These are phyloP conservation scores for Drosophila nigricruria DNA, from an alignment of 2,888 invertebrate genomes.

Conservation along the genomic window DNA sequence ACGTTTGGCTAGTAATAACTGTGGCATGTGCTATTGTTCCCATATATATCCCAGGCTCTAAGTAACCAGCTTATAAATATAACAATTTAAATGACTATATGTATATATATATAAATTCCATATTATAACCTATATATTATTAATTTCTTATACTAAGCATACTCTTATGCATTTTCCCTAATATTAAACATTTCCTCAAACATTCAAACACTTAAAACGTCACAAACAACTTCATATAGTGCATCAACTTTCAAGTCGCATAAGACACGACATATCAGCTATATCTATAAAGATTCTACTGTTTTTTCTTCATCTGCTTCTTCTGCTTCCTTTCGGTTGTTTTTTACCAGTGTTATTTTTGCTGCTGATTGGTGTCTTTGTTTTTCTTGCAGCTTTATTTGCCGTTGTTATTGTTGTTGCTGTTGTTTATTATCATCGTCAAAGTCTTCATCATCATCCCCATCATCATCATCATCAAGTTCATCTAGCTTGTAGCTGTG, in stretches of 20 bases:
- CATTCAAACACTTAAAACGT: background rate
- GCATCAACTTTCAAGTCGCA: background rate
- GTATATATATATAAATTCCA: background rate
- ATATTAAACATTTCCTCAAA: no score
- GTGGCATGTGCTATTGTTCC: no score
- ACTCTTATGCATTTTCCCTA: no score
- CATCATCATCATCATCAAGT: constrained; percentile 27
- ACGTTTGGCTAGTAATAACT: no score
- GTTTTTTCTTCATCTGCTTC: constrained; percentile 23
- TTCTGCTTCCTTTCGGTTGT: constrained; percentile 4
- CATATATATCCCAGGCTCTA: no score
- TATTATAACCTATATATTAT: background rate
- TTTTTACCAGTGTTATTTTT: constrained; percentile 55
- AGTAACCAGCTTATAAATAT: background rate
- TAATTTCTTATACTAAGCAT: no score
- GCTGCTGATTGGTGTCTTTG: constrained; percentile 69
- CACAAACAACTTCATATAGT: background rate
- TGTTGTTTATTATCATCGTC: constrained; percentile 28
- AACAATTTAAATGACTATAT: background rate
- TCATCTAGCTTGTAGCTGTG: constrained; percentile 2
- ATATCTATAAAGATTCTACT: constrained; percentile 56
- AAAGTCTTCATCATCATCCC: constrained; percentile 35
- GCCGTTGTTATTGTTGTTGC: constrained; percentile 28
- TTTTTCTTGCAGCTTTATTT: constrained; percentile 54
- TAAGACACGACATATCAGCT: constrained; percentile 25